Evolutionary conservation across 92 coral and sea anemone species (phyloP), one percentile per base, ranked within the genome.

Genomic region (Desmophyllum pertusum): DNA sequence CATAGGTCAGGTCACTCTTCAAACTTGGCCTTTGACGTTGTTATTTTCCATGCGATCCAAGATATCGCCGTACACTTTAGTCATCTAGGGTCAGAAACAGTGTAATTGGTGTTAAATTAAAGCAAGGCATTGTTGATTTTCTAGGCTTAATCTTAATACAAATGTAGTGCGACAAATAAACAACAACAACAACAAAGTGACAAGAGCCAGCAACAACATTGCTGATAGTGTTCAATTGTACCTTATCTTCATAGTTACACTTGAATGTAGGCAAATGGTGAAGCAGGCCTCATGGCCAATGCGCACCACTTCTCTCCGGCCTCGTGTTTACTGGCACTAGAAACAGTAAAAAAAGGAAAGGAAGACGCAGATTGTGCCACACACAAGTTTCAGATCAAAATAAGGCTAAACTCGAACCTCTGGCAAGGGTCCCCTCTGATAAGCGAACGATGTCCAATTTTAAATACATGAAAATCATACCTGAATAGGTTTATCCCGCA

Each of bases 261-360:
- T 94, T 94, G 30, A 97, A 93, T 45, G 91, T 93, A 33, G 92
- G 52, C 85, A 97, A 86, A 59, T 89, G 96, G 62, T 94, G 90
- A 38, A 97, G 86, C 9, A 97, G n/a, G 86, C 52, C 93, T 85
- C 98, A 97, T 92, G 57, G 98, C 99, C 82, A 91, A 89, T 53
- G 95, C 95, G 51, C 99, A 97, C 99, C 99, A 97, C 83, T 91
- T 97, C 85, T 97, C 99, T 14, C 98, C 98, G 2, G 99, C 95
- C 76, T 89, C 89, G 39, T 90, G 86, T 40, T 85, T 91, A 72
- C 91, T 89, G 15, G 93, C 89, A 41, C 99, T 97, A 73, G 37
- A 76, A 52, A n/a, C 3, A 7, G 62, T 55, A 25, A 29, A 25
- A 25, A 59, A 6, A n/a, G n/a, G n/a, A n/a, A 5, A 5, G 2